Evolutionary conservation across 2,797 vertebrate species (phyloP).

Genomic region (Podarcis siculus): DNA sequence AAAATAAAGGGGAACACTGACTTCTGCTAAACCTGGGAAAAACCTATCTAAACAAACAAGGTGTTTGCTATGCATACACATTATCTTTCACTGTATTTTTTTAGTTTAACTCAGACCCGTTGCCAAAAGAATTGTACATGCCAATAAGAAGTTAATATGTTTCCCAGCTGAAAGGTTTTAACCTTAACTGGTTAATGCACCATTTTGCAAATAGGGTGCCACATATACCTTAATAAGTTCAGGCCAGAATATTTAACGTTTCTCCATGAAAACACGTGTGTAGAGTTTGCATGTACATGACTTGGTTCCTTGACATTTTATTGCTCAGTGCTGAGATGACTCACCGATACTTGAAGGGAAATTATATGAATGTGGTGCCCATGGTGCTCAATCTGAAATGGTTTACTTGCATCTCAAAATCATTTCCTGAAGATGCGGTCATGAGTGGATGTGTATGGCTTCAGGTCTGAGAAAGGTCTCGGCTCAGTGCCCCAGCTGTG

Average conservation of each 20-base stretch:
- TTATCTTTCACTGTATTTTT: background rate
- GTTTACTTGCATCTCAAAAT: background rate
- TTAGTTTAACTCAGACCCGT: background rate
- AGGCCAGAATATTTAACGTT: background rate
- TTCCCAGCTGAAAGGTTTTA: background rate
- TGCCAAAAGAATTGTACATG: background rate
- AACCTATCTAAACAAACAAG: constrained; percentile 56
- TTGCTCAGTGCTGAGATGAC: background rate
- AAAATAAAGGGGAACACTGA: constrained; percentile 51
- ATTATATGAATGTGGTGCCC: background rate
- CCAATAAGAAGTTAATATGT: background rate
- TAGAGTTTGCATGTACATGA: background rate
- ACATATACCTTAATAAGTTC: background rate
- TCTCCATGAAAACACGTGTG: no score
- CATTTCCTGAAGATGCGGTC: background rate
- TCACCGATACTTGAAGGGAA: background rate
- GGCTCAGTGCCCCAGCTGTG: background rate
- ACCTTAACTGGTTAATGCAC: background rate
- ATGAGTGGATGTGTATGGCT: no score
- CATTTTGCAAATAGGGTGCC: background rate
- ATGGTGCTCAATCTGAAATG: background rate
- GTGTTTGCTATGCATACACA: no score
- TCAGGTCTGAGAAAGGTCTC: background rate
- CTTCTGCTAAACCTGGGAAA: constrained; percentile 20
- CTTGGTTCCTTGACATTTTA: background rate